Percentiles rank a stretch among this genome's conserved stretches.
These are phyloP conservation scores for Daphoenositta chrysoptera DNA, from an alignment of 2,113 vertebrate species.

Conservation along the genomic window DNA sequence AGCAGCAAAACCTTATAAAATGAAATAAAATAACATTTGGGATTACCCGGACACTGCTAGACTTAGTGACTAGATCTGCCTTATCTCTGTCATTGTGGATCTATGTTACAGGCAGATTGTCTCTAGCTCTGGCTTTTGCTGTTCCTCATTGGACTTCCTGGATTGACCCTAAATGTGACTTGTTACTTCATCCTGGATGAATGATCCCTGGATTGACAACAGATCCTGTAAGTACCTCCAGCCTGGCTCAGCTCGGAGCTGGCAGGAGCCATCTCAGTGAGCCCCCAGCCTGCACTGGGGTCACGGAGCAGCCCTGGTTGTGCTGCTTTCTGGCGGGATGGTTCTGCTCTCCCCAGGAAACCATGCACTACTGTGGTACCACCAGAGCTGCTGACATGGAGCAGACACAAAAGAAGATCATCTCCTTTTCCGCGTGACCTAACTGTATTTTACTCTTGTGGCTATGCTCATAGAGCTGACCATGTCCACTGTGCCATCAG, in stretches of 20 bases:
- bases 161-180: neutral
- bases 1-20: neutral
- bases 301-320: neutral
- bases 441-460: rapidly evolving
- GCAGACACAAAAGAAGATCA: neutral
- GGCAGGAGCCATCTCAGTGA: neutral
- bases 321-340: neutral
- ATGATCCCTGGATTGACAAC: neutral
- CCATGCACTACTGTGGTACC: neutral
- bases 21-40: neutral
- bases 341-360: neutral
- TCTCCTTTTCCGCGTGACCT: neutral
- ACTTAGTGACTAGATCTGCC: neutral
- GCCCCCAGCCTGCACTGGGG: neutral
- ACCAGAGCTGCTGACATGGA: neutral
- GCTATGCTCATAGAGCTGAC: neutral
- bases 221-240: neutral
- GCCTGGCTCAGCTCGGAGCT: neutral
- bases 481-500: neutral
- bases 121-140: neutral
- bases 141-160: neutral
- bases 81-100: neutral
- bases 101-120: neutral
- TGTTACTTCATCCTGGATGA: neutral
- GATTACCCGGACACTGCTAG: neutral